Evolutionary conservation across 2,113 vertebrate species (phyloP).

Genomic region (Pseudorhombus dupliciocellatus): DNA sequence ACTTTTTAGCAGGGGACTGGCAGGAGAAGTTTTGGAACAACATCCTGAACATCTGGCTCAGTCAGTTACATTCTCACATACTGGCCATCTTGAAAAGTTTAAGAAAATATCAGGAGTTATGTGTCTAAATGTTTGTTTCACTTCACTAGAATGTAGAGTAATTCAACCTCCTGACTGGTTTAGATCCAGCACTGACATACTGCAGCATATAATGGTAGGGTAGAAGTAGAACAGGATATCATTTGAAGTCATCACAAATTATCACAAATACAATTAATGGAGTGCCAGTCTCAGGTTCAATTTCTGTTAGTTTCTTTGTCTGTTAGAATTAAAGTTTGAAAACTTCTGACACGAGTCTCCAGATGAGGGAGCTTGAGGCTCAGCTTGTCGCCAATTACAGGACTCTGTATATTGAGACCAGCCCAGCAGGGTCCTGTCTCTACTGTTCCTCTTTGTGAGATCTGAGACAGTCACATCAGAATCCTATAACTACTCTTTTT

Average conservation of each 20-base stretch:
- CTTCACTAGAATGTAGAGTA: neutral
- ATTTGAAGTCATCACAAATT: too few species aligned
- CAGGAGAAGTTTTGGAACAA: too few species aligned
- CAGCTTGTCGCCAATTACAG: conserved; percentile 38
- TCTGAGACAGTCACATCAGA: conserved; percentile 12
- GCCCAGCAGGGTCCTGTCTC: conserved; percentile 18
- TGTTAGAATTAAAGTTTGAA: neutral
- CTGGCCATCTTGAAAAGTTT: too few species aligned
- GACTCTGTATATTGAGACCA: neutral
- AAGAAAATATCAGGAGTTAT: neutral
- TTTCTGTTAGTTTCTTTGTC: neutral
- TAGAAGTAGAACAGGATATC: neutral
- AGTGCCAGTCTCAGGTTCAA: neutral
- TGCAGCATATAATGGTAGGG: neutral
- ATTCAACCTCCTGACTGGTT: neutral
- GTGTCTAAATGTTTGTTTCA: neutral
- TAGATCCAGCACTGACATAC: neutral
- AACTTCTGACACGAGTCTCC: conserved; percentile 43
- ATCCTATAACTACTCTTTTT: conserved; percentile 4
- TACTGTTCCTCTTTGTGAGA: conserved; percentile 8
- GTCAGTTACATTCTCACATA: too few species aligned
- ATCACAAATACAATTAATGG: neutral
- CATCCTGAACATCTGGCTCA: too few species aligned
- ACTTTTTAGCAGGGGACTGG: too few species aligned
- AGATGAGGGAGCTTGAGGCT: conserved; percentile 71